phyloP scores from a whole-genome alignment of 2,113 vertebrate species.

The Lagopus leucura region DNA sequence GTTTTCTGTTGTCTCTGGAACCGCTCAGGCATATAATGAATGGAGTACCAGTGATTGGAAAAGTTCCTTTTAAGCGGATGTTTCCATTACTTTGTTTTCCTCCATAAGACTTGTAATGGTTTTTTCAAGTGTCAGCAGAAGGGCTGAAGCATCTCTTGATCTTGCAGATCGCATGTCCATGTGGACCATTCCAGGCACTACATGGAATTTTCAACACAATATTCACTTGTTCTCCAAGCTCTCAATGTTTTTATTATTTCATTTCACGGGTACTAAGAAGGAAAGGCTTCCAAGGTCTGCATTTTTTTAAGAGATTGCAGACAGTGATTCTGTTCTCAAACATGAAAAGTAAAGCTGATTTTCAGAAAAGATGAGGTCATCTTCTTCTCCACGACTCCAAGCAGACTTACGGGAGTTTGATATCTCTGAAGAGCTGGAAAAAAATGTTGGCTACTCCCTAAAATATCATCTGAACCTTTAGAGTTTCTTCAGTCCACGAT shows the following conservation, averaged over 20 bases:
- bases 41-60: constrained; percentile 83
- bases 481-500: background rate
- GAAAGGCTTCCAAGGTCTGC: constrained; percentile 18
- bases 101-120: constrained; percentile 72
- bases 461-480: background rate
- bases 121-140: constrained; percentile 77
- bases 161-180: constrained; percentile 58
- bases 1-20: constrained; percentile 84
- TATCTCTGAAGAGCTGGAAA: background rate
- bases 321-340: background rate
- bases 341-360: background rate
- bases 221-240: constrained; percentile 54
- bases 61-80: constrained; percentile 72
- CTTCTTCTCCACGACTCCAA: background rate
- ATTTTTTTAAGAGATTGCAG: background rate
- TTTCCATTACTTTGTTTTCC: constrained; percentile 83
- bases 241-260: constrained; percentile 20
- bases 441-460: background rate
- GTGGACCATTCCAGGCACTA: constrained; percentile 40
- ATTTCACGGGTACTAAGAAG: constrained; percentile 5
- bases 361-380: constrained; percentile 11
- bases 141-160: constrained; percentile 77
- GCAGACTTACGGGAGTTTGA: background rate
- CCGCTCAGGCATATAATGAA: constrained; percentile 80
- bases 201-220: constrained; percentile 58